These are phyloP conservation scores for Phorcus lineatus DNA, from an alignment of 2,888 invertebrate species.

Conservation along the genomic window DNA sequence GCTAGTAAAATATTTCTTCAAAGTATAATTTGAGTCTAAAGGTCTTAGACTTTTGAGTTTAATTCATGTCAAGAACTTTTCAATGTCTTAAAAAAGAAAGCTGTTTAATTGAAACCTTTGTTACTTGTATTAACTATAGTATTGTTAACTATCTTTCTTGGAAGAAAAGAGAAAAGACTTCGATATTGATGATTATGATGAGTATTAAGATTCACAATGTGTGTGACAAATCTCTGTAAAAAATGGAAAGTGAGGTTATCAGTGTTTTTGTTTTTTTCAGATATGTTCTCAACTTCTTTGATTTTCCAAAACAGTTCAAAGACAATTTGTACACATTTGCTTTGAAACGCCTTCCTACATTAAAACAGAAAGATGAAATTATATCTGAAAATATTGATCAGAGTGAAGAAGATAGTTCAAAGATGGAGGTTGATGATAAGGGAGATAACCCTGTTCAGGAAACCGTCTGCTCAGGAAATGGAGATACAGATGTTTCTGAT, in stretches of 20 bases:
- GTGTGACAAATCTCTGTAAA: too few species aligned
- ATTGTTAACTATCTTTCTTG: too few species aligned
- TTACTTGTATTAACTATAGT: too few species aligned
- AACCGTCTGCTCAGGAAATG: too few species aligned
- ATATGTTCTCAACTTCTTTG: conserved; percentile 86
- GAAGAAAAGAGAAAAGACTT: not conserved
- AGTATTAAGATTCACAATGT: too few species aligned
- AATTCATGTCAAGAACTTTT: too few species aligned
- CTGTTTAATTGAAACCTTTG: too few species aligned
- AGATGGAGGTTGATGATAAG: not conserved
- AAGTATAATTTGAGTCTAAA: too few species aligned
- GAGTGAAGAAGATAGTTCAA: not conserved
- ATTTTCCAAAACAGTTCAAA: conserved; percentile 84
- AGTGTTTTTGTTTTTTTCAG: conserved; percentile 50
- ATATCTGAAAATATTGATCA: not conserved
- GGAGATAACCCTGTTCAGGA: conserved; percentile 9
- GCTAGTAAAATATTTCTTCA: too few species aligned
- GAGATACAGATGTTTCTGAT: too few species aligned
- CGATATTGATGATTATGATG: not conserved
- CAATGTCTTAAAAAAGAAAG: too few species aligned
- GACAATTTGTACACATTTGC: conserved; percentile 81
- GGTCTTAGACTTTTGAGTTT: too few species aligned
- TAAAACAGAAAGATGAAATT: conserved; percentile 27
- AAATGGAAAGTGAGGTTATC: not conserved
- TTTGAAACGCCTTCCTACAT: conserved; percentile 49